A percentile compares a stretch with the other conserved stretches of the same genome.
These are phyloP conservation scores for Poeciliopsis presidionis DNA, from an alignment of 2,797 vertebrate genomes.

Conservation along the genomic window DNA sequence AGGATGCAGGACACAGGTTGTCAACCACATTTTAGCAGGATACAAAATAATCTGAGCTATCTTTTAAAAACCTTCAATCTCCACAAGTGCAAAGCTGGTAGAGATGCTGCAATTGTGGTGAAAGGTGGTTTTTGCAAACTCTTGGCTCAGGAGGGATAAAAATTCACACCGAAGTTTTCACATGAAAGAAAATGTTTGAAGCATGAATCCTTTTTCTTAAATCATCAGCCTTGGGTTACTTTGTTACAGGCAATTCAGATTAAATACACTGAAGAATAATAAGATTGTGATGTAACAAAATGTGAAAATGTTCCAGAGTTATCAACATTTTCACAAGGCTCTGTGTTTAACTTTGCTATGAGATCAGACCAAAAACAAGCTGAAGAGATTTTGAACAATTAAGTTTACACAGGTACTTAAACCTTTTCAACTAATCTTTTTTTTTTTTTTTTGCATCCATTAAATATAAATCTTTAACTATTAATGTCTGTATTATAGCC, in stretches of 20 bases:
- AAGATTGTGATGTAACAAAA: background rate
- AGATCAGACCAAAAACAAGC: background rate
- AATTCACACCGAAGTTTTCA: background rate
- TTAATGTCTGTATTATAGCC: background rate
- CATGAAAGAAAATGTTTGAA: background rate
- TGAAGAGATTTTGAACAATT: background rate
- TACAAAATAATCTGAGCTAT: background rate
- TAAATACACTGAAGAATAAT: too few relatives aligned
- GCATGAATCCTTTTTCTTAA: background rate
- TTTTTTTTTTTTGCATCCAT: background rate
- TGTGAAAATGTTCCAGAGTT: background rate
- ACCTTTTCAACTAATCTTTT: background rate
- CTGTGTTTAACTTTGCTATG: background rate
- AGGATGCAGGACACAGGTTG: background rate
- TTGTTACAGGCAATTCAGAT: too few relatives aligned
- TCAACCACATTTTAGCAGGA: background rate
- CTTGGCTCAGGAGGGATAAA: background rate
- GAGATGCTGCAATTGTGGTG: background rate
- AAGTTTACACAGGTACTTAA: background rate
- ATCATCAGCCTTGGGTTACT: too few relatives aligned
- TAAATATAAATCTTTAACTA: background rate
- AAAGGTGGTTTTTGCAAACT: background rate
- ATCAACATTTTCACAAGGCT: background rate
- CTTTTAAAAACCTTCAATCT: background rate
- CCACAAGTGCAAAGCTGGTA: background rate